These are phyloP conservation scores for Philhelius pedissequus DNA, from an alignment of 2,888 invertebrate genomes.

Conservation along the genomic window DNA sequence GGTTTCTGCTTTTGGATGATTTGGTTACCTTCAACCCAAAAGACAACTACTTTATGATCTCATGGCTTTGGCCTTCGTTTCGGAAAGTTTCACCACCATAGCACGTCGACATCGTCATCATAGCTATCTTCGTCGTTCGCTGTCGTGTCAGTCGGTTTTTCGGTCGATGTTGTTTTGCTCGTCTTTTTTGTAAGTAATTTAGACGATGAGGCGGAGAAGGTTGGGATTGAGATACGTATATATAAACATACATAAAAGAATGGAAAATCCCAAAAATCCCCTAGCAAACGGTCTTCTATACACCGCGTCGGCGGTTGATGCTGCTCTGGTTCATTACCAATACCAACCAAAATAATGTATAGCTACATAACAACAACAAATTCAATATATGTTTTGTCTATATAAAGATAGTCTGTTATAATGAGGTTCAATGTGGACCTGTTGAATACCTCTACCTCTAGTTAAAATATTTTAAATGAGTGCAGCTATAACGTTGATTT, in stretches of 20 bases:
- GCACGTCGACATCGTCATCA: background rate
- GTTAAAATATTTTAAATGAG: slow-evolving; percentile 47
- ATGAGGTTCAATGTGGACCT: slow-evolving; percentile 26
- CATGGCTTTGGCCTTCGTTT: slow-evolving; percentile 66
- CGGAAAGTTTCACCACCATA: slow-evolving; percentile 58
- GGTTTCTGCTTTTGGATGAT: slow-evolving; percentile 43
- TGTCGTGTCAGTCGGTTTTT: slow-evolving; percentile 3
- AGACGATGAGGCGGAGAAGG: slow-evolving; percentile 22
- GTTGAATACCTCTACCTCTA: too few species aligned
- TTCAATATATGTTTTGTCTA: background rate
- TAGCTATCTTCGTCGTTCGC: background rate
- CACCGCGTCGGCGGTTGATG: slow-evolving; percentile 32
- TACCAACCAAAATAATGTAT: background rate
- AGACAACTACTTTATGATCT: slow-evolving; percentile 58
- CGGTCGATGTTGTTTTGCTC: slow-evolving; percentile 41
- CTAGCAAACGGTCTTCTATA: slow-evolving; percentile 10
- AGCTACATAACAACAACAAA: background rate
- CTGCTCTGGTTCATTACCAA: slow-evolving; percentile 1
- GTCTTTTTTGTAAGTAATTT: slow-evolving; percentile 31
- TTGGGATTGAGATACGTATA: too few species aligned
- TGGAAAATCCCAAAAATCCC: slow-evolving; percentile 56
- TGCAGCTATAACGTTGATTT: slow-evolving; percentile 19
- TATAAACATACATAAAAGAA: slow-evolving; percentile 13
- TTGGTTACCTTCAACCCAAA: slow-evolving; percentile 67
- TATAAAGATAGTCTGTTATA: background rate